Evolutionary conservation across 2,113 vertebrate genomes (phyloP).

Genomic region (Melanotaenia duboulayi): DNA sequence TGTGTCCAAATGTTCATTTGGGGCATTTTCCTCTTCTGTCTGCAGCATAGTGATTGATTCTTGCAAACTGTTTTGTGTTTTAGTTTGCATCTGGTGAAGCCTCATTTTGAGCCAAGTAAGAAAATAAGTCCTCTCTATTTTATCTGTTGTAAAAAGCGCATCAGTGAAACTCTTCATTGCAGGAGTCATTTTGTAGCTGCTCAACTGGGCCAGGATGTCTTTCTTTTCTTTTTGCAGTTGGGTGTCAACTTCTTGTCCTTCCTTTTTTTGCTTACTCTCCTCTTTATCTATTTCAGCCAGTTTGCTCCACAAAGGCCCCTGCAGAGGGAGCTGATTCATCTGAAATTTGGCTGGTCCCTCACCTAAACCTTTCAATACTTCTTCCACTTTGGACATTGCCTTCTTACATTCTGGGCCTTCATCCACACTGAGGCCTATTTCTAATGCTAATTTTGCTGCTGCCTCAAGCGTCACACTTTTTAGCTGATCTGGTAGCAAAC

Average conservation of each 20-base stretch:
- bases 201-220: conserved; percentile 46
- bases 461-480: conserved; percentile 66
- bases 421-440: conserved; percentile 67
- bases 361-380: conserved; percentile 69
- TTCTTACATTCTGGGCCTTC: conserved; percentile 71
- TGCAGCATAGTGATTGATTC: conserved; percentile 12
- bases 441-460: conserved; percentile 55
- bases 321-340: conserved; percentile 72
- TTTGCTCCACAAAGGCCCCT: conserved; percentile 70
- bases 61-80: conserved; percentile 33
- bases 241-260: conserved; percentile 13
- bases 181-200: conserved; percentile 70
- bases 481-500: conserved; percentile 55
- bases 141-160: conserved; percentile 63
- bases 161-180: conserved; percentile 75
- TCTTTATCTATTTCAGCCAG: conserved; percentile 71
- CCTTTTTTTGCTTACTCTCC: conserved; percentile 54
- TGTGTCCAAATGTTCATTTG: conserved; percentile 20
- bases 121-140: conserved; percentile 71
- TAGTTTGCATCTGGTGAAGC: conserved; percentile 58
- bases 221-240: conserved; percentile 58
- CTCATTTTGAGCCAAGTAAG: conserved; percentile 76
- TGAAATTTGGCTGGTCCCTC: conserved; percentile 61
- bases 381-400: conserved; percentile 63
- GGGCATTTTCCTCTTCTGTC: neutral